Conservation (phyloP, 2,888 invertebrate species). For the Alloplasta piceator region DNA sequence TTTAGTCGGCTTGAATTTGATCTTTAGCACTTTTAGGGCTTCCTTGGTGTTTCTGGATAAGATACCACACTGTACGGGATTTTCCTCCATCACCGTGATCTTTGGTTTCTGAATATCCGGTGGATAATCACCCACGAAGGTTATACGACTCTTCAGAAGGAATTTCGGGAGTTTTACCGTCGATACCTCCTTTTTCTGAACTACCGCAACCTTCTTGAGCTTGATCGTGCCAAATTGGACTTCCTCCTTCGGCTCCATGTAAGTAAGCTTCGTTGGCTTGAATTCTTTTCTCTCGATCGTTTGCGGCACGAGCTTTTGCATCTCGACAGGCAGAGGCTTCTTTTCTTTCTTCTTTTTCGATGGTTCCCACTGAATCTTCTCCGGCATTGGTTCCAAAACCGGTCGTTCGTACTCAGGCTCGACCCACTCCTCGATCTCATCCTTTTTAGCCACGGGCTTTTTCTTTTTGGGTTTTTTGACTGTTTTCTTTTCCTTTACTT, state of each 20-base stretch:
- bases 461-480: constrained; percentile 69
- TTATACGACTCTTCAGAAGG: constrained; percentile 89
- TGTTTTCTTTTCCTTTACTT: constrained; percentile 67
- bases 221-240: constrained; percentile 88
- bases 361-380: constrained; percentile 80
- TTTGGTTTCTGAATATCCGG: constrained; percentile 85
- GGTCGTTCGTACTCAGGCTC: constrained; percentile 81
- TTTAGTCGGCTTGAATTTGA: constrained; percentile 85
- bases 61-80: constrained; percentile 87
- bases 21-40: constrained; percentile 87
- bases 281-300: constrained; percentile 87
- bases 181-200: constrained; percentile 84
- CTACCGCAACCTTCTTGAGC: constrained; percentile 86
- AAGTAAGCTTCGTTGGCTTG: constrained; percentile 86
- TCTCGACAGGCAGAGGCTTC: constrained; percentile 66
- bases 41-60: constrained; percentile 90
- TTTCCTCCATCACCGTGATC: constrained; percentile 84
- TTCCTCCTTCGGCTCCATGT: constrained; percentile 85
- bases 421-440: constrained; percentile 77
- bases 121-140: constrained; percentile 86
- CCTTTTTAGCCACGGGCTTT: constrained; percentile 69
- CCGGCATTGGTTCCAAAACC: constrained; percentile 82
- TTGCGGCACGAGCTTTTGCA: constrained; percentile 82
- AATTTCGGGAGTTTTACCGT: constrained; percentile 86
- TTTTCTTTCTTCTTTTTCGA: constrained; percentile 76